Conservation (phyloP, 2,113 vertebrate genomes). For the Delphinus delphis region DNA sequence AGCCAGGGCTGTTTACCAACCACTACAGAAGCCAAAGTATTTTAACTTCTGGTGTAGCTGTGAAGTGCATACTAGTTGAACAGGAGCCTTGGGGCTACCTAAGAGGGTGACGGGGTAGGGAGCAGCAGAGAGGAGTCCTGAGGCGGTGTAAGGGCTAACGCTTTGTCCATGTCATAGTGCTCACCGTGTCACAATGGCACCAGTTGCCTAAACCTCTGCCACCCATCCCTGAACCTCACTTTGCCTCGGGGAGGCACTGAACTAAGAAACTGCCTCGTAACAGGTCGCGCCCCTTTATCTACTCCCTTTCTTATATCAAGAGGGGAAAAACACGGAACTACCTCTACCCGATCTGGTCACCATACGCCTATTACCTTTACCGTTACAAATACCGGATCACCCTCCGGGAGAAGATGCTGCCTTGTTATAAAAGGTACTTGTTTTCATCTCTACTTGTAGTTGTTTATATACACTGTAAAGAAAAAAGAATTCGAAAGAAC, state of each 20-base stretch:
- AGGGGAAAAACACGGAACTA: conserved; percentile 74
- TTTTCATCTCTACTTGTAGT: not conserved
- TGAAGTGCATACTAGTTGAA: not conserved
- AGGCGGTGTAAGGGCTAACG: conserved; percentile 13
- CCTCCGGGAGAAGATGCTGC: conserved; percentile 76
- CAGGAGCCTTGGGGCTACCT: not conserved
- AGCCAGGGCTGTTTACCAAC: not conserved
- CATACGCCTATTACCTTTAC: conserved; percentile 69
- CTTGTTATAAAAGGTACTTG: conserved; percentile 71
- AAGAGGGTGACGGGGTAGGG: not conserved
- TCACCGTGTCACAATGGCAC: conserved; percentile 61
- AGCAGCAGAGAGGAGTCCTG: not conserved
- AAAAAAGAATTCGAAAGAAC: conserved; percentile 19
- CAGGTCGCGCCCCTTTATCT: conserved; percentile 51
- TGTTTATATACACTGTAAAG: not conserved
- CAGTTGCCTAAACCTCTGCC: not conserved
- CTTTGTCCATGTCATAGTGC: conserved; percentile 56
- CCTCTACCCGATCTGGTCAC: conserved; percentile 56
- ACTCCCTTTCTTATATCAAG: conserved; percentile 76
- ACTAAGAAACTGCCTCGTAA: conserved; percentile 68
- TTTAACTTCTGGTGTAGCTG: not conserved
- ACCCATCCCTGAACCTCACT: conserved; percentile 49
- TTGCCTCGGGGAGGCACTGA: conserved; percentile 76
- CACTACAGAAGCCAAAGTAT: not conserved
- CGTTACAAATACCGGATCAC: conserved; percentile 68